Percentiles rank a stretch among this genome's conserved stretches.
Conservation (phyloP, 2,888 invertebrate species). For the Trissolcus brochymenae region DNA sequence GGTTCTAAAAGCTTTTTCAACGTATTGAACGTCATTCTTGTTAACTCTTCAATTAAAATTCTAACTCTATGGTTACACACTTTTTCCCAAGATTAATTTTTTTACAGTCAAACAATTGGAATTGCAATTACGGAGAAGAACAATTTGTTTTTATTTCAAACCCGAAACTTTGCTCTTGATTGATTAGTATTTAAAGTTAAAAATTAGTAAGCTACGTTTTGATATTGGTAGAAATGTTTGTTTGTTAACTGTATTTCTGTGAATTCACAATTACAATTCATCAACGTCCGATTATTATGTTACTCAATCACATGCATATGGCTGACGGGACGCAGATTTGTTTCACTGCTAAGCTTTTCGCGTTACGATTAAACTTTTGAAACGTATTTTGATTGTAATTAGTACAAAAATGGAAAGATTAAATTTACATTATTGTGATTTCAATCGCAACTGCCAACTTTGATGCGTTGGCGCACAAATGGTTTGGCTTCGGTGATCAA, state of each 20-base stretch:
- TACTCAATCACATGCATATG: slow-evolving; percentile 4
- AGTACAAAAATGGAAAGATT: slow-evolving; percentile 7
- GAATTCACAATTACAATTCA: slow-evolving; percentile 3
- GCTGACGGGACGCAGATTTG: slow-evolving; percentile 23
- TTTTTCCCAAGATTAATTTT: background rate
- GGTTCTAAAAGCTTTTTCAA: slow-evolving; percentile 48
- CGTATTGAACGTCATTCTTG: slow-evolving; percentile 27
- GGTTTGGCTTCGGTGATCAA: too few relatives aligned
- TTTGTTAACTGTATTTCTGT: too few relatives aligned
- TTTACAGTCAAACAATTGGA: background rate
- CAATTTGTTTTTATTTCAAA: background rate
- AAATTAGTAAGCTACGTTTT: too few relatives aligned
- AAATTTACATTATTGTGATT: background rate
- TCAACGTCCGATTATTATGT: background rate
- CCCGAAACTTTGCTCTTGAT: too few relatives aligned
- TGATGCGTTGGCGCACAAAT: too few relatives aligned
- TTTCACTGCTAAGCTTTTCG: slow-evolving; percentile 10
- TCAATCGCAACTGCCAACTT: too few relatives aligned
- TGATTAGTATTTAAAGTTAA: too few relatives aligned
- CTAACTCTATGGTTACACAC: slow-evolving; percentile 10
- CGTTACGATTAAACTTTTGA: background rate
- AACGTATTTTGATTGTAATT: slow-evolving; percentile 1
- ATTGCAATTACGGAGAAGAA: background rate
- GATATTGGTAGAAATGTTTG: too few relatives aligned
- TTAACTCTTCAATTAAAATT: slow-evolving; percentile 42